Evolutionary conservation across 2,888 invertebrate genomes (phyloP).

Genomic region (Machimus rusticus): DNA sequence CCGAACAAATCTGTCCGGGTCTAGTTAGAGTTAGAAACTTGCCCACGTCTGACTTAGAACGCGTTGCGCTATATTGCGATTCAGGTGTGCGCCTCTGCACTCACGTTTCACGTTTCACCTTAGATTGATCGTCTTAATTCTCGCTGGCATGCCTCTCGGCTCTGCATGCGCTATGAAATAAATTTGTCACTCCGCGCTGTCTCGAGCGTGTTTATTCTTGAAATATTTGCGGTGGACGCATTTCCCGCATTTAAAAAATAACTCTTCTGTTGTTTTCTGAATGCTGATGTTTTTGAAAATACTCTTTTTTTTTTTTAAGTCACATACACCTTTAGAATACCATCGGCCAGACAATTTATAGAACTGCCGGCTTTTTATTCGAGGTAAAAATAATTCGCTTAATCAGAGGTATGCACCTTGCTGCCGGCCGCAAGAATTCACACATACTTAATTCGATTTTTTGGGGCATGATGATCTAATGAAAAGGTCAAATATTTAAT

Average conservation of each 20-base stretch:
- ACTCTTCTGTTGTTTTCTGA: not conserved
- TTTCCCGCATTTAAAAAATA: not conserved
- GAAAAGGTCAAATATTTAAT: not conserved
- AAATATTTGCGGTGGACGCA: not conserved
- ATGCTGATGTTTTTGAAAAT: not conserved
- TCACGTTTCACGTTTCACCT: not conserved
- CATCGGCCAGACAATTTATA: not conserved
- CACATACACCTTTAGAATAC: not conserved
- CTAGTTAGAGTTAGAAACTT: not conserved
- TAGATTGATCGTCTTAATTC: not conserved
- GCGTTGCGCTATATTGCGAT: not conserved
- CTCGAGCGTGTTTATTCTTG: not conserved
- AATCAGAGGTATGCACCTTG: not conserved
- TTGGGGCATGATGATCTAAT: not conserved
- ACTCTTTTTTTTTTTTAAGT: not conserved
- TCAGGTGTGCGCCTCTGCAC: not conserved
- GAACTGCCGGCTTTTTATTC: not conserved
- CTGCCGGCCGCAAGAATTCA: not conserved
- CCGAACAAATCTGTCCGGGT: not conserved
- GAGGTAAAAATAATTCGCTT: not conserved
- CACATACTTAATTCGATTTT: not conserved
- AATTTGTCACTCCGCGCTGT: not conserved
- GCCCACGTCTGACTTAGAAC: conserved; percentile 8
- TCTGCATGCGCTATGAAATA: not conserved
- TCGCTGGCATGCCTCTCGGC: not conserved